Percentiles rank a stretch among this genome's conserved stretches.
Evolutionary conservation across 1,140 invertebrate species (phyloP).

Genomic region (Eumaeus atala): DNA sequence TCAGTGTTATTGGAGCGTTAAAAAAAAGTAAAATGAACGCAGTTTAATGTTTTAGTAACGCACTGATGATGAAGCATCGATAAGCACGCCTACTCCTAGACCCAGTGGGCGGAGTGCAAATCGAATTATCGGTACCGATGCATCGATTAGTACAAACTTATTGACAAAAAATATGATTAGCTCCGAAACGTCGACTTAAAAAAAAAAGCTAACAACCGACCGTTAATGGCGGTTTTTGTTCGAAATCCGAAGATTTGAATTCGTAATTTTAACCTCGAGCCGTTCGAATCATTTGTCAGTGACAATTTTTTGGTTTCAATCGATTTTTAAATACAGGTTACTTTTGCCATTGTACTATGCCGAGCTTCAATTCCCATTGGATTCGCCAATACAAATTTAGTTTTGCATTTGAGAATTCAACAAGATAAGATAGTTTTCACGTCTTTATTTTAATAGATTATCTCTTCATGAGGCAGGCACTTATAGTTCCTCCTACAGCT

Average conservation of each 20-base stretch:
- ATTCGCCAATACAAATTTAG: too few relatives aligned
- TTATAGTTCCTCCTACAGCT: too few relatives aligned
- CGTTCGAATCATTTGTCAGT: conserved; percentile 72
- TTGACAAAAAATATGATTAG: conserved; percentile 68
- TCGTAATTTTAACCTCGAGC: conserved; percentile 68
- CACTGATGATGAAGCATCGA: conserved; percentile 52
- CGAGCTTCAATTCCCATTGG: too few relatives aligned
- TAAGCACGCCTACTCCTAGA: conserved; percentile 59
- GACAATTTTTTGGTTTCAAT: conserved; percentile 71
- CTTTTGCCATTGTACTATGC: conserved; percentile 26
- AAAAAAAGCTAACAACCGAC: conserved; percentile 61
- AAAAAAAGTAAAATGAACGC: neutral
- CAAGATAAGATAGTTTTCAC: too few relatives aligned
- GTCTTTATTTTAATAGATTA: too few relatives aligned
- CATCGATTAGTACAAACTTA: conserved; percentile 60
- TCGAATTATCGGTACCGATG: conserved; percentile 62
- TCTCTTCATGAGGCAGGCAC: too few relatives aligned
- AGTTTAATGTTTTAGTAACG: conserved; percentile 24
- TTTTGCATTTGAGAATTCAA: too few relatives aligned
- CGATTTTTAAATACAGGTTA: conserved; percentile 69
- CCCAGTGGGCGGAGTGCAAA: conserved; percentile 55
- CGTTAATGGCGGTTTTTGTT: conserved; percentile 69
- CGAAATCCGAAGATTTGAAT: conserved; percentile 70
- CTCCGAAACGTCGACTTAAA: conserved; percentile 63
- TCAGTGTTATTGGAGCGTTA: too few relatives aligned